Percentiles rank a stretch among this genome's conserved stretches.
phyloP scores from a whole-genome alignment of 2,888 invertebrate genomes.

The Junonia oenone region DNA sequence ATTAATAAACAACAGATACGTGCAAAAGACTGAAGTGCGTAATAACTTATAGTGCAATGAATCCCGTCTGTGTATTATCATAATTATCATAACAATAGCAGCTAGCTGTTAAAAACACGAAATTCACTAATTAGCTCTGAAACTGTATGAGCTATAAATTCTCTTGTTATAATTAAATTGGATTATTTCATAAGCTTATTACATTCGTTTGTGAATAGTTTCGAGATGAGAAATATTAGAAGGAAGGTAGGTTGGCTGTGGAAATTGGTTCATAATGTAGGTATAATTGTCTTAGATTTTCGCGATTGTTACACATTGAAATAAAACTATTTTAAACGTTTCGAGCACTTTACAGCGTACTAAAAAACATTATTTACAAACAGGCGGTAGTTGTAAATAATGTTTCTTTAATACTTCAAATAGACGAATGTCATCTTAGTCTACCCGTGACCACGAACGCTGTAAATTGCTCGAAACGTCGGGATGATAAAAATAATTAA shows the following conservation, averaged over 20 bases:
- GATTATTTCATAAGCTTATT: constrained; percentile 17
- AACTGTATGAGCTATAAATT: not conserved
- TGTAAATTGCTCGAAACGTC: too few species aligned
- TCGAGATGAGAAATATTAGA: not conserved
- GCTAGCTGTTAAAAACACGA: constrained; percentile 17
- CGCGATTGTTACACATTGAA: too few species aligned
- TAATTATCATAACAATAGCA: constrained; percentile 14
- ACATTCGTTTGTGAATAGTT: constrained; percentile 1
- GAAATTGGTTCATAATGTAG: too few species aligned
- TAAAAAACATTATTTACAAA: too few species aligned
- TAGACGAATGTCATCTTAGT: too few species aligned
- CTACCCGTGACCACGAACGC: too few species aligned
- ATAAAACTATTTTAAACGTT: too few species aligned
- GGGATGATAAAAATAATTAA: too few species aligned
- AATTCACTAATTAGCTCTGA: constrained; percentile 5
- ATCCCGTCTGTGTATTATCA: constrained; percentile 18
- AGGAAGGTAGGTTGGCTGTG: not conserved
- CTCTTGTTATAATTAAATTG: constrained; percentile 16
- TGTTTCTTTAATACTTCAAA: too few species aligned
- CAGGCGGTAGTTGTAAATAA: too few species aligned
- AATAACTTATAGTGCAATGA: constrained; percentile 13
- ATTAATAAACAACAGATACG: not conserved
- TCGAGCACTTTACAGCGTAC: too few species aligned
- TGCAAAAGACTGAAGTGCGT: not conserved
- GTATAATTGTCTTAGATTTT: too few species aligned